Evolutionary conservation across 53 echinoderm and acorn worm genomes (phyloP), one percentile per base, ranked within the genome.

Genomic region (Zoroaster sp.): DNA sequence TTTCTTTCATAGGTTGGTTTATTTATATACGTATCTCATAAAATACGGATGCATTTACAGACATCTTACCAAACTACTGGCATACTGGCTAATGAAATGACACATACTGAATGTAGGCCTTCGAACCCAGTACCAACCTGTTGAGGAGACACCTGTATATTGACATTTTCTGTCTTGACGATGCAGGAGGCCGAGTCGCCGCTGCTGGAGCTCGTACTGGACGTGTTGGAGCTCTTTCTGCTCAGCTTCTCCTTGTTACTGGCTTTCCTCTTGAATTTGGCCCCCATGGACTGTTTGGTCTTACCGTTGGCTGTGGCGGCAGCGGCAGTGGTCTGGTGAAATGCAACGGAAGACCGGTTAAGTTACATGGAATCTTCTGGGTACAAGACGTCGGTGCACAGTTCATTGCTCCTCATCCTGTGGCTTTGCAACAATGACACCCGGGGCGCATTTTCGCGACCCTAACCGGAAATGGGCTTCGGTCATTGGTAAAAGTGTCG

Each of bases 231-330:
- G 82, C 91, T 89, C 91, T 96, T 96, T 44, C 91, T 78, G 77
- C 87, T 89, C 79, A 91, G 91, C 76, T 96, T 96, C 41, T 96
- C 94, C 88, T 94, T 96, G 88, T 79, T 92, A 74, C 85, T 85
- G 43, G 83, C 72, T 89, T 92, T 96, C 91, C 81, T 87, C 83
- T 94, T 93, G 83, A 89, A 87, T 66, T 91, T 94, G 72, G 80
- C 69, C 40, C 88, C 85, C 35, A 87, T 73, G 3, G 91, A 34
- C 46, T 54, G 90, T 63, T 77, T 91, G 46, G 88, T 66, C 70
- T 94, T 94, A 72, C 91, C 74, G 77, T 91, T 94, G 77, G 91
- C 86, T 2, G 83, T 85, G 20, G 74, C 75, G n/a, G 41, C 75
- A 55, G 39, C 66, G 30, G 36, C 70, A 43, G 66, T 23, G 30